Base-by-base conservation (phyloP, 2,797 vertebrate genomes). In the Nyctibius grandis region DNA sequence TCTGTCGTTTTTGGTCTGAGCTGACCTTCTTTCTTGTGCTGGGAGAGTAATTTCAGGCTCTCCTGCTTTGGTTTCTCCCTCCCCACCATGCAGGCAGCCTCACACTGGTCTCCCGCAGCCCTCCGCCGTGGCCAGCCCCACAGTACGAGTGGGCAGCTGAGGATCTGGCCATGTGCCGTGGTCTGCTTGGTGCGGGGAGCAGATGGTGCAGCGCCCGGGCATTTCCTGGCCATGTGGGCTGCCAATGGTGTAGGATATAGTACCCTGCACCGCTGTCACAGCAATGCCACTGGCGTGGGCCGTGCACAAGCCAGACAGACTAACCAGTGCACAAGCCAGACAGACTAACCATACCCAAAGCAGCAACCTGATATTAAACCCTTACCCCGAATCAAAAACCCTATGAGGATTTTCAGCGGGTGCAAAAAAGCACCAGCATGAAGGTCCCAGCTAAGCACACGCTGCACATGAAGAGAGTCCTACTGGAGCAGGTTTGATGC, bases 401-500 rank as follows among this genome's bases (percentile, higher is more conserved):
- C 40, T 7, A 0, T 1, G 9, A 79, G 54, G 20, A 29, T 54
- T 91, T 89, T 59, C 53, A 51, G 31, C 0, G 22, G 50, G 60
- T 63, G 40, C 60, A 88, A 33, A 88, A 73, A 88, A n/a, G n/a
- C 59, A 45, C 15, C 33, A 26, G 20, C 44, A 80, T 57, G 50
- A 76, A 31, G 9, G 18, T 40, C 40, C 78, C 56, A 22, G n/a
- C 33, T 11, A 64, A 34, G 18, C 68, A 19, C n/a, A n/a, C 0
- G 1, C 65, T n/a, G 68, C 26, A 48, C 36, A 60, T 5, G 26
- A 28, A 48, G 78, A 67, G n/a, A 3, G 0, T 84, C 89, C 67
- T 86, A 31, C 80, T 76, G 80, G 63, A 92, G 77, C 77, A 36
- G 74, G 89, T 90, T 79, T 67, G 84, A 64, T 92, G 95, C 89